These are phyloP conservation scores for Atrichornis clamosus DNA, from an alignment of 2,113 vertebrate genomes.

Conservation along the genomic window DNA sequence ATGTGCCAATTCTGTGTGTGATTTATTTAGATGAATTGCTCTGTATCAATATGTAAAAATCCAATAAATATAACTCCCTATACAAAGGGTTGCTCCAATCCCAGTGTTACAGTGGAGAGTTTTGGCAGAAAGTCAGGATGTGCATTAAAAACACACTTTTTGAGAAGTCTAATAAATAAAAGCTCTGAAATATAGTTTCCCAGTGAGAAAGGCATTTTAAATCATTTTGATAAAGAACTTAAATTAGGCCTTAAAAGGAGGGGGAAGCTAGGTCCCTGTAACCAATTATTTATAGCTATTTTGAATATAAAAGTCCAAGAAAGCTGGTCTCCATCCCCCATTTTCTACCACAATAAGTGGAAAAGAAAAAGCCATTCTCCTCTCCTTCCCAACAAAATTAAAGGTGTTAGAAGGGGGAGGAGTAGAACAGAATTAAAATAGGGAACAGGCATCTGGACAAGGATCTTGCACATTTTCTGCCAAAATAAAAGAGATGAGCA, in stretches of 20 bases:
- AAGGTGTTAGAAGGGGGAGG: background rate
- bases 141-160: constrained; percentile 83
- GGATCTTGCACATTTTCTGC: background rate
- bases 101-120: constrained; percentile 65
- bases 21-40: constrained; percentile 78
- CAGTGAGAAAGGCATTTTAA: constrained; percentile 76
- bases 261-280: constrained; percentile 53
- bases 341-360: constrained; percentile 11
- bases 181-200: constrained; percentile 78
- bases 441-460: background rate
- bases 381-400: background rate
- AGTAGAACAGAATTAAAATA: background rate
- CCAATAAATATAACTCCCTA: constrained; percentile 75
- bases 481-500: background rate
- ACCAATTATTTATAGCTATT: constrained; percentile 80
- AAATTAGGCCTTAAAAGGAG: constrained; percentile 74
- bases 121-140: constrained; percentile 82
- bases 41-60: constrained; percentile 74
- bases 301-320: constrained; percentile 63
- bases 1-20: constrained; percentile 60
- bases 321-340: constrained; percentile 11
- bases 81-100: constrained; percentile 58
- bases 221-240: constrained; percentile 81
- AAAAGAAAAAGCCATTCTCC: background rate
- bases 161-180: constrained; percentile 80